Base-by-base conservation (phyloP, 2,113 vertebrate species). In the Columbina picui region DNA sequence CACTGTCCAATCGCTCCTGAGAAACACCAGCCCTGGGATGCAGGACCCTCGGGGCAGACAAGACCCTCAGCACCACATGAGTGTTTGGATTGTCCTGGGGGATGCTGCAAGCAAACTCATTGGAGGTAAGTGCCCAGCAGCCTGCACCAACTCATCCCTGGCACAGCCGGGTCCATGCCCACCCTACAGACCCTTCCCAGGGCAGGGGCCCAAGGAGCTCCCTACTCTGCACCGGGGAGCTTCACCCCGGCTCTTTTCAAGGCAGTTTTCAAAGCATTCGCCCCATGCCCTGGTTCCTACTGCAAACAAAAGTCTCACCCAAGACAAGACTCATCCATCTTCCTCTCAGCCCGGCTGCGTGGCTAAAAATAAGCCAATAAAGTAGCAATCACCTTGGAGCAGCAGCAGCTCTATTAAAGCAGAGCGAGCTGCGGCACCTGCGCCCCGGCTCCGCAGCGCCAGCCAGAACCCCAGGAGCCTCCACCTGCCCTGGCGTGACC, bases 321-420 rank as follows among this genome's bases (percentile, higher is more conserved):
- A 76, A 94, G 94, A 87, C 71, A 30, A 61, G 59, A 20, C 59
- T 43, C 95, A 89, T 95, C 78, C 93, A 69, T 91, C 83, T 89
- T 75, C 4, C 59, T 94, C 80, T 30, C 60, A 52, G 47, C 50
- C 6, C 3, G 7, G 79, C 63, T 30, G 10, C 7, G 3, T 7
- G 3, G 39, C 90, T 76, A 77, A 97, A 96, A 96, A 96, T 84
- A 77, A 94, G 50, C 89, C 89, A 96, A 96, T 89, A 93, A 96
- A 95, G 95, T n/a, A 89, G 89, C 78, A 75, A 82, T 82, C 68
- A 49, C 89, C 89, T 85, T 34, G 43, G 65, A 86, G 84, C 43
- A 71, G 86, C 89, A 61, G 89, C 85, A 88, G 89, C 84, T 91
- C 91, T 43, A 71, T 94, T 57, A 95, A 47, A 57, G 47, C 36